Conservation (phyloP, 2,888 invertebrate species). For the Melieria omissa region DNA sequence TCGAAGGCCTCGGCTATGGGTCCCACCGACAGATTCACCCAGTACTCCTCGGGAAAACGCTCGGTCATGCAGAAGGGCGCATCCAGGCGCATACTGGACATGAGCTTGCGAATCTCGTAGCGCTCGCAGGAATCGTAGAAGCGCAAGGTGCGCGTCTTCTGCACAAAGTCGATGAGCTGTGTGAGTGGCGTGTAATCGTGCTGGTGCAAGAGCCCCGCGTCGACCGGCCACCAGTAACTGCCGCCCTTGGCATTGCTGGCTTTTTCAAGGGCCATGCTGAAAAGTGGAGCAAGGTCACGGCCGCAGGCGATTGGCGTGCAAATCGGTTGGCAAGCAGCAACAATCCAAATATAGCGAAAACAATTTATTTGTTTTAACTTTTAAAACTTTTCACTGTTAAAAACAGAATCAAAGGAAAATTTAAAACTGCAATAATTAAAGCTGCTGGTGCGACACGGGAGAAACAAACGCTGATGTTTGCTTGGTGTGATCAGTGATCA, state of each 20-base stretch:
- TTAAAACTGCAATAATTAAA: neutral
- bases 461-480: neutral
- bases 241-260: conserved; percentile 34
- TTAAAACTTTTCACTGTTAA: too few species aligned
- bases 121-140: conserved; percentile 61
- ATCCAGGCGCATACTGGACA: conserved; percentile 57
- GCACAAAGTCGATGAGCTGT: conserved; percentile 58
- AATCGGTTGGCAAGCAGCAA: too few species aligned
- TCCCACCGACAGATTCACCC: conserved; percentile 60
- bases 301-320: neutral
- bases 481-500: neutral
- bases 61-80: conserved; percentile 61
- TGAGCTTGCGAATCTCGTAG: conserved; percentile 59
- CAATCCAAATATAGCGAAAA: too few species aligned
- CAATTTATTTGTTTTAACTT: too few species aligned
- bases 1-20: conserved; percentile 57
- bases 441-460: neutral
- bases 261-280: neutral
- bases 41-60: conserved; percentile 61
- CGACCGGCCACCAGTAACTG: conserved; percentile 58
- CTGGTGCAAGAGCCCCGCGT: conserved; percentile 57
- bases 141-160: conserved; percentile 60
- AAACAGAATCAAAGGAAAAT: too few species aligned
- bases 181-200: conserved; percentile 60
- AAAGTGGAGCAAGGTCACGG: conserved; percentile 2